phyloP scores from a whole-genome alignment of 2,797 vertebrate genomes.

The Sarcoramphus papa region DNA sequence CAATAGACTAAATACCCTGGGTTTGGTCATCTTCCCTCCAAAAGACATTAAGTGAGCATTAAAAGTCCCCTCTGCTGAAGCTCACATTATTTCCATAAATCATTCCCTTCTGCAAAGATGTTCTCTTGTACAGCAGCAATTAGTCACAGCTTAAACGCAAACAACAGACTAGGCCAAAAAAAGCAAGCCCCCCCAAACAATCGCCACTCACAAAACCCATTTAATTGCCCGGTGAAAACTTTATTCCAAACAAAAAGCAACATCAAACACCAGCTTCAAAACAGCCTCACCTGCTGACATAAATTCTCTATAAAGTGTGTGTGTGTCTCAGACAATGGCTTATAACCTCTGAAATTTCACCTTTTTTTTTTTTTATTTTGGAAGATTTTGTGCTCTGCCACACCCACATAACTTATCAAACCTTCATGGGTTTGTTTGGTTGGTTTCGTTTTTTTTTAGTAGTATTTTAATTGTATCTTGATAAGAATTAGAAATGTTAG shows the following conservation, averaged over 20 bases:
- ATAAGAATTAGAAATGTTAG: neutral
- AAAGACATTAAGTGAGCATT: neutral
- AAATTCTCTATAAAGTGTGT: neutral
- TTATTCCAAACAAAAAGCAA: neutral
- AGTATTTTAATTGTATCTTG: neutral
- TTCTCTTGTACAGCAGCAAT: neutral
- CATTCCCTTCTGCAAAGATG: neutral
- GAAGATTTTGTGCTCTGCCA: neutral
- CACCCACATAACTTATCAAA: neutral
- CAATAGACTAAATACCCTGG: neutral
- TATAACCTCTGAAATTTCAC: neutral
- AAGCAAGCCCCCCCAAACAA: neutral
- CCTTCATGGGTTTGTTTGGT: neutral
- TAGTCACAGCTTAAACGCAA: neutral
- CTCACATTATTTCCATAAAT: neutral
- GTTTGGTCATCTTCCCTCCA: neutral
- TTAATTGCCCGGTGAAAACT: neutral
- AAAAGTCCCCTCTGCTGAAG: neutral
- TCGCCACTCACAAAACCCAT: neutral
- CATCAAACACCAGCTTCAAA: neutral
- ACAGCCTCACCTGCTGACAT: neutral
- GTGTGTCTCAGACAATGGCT: neutral
- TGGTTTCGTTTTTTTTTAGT: neutral
- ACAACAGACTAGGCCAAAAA: neutral
- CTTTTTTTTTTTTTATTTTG: neutral